Evolutionary conservation across 2,888 invertebrate genomes (phyloP).

Genomic region (Phragmatobia fuliginosa): DNA sequence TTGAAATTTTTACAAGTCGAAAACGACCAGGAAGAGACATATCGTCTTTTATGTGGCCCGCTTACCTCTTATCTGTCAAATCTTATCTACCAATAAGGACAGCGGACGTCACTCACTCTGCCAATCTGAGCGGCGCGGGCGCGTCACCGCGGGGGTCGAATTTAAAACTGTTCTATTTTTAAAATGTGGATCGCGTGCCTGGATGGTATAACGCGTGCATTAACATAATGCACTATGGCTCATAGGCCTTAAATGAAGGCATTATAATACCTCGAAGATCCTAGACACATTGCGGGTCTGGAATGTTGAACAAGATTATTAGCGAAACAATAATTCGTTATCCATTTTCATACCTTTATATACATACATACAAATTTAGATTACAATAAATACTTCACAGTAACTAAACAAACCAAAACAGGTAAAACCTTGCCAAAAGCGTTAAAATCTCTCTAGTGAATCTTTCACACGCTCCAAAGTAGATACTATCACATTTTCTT

Average conservation of each 20-base stretch:
- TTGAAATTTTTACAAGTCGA: slow-evolving; percentile 77
- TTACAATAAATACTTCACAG: background rate
- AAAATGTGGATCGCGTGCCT: slow-evolving; percentile 77
- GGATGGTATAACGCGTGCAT: slow-evolving; percentile 71
- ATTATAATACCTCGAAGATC: slow-evolving; percentile 57
- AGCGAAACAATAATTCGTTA: background rate
- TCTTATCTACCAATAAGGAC: slow-evolving; percentile 86
- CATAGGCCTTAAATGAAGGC: slow-evolving; percentile 70
- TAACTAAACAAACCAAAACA: background rate
- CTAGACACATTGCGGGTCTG: slow-evolving; percentile 43
- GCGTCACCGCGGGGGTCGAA: slow-evolving; percentile 80
- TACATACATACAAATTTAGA: background rate
- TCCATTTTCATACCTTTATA: background rate
- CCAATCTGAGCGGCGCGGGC: slow-evolving; percentile 78
- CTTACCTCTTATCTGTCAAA: slow-evolving; percentile 80
- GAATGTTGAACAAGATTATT: slow-evolving; percentile 34
- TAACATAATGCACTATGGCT: slow-evolving; percentile 69
- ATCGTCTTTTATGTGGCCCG: slow-evolving; percentile 82
- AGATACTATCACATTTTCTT: slow-evolving; percentile 36
- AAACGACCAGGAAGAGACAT: slow-evolving; percentile 76
- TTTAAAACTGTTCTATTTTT: slow-evolving; percentile 76
- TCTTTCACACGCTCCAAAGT: slow-evolving; percentile 44
- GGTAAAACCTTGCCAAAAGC: slow-evolving; percentile 18
- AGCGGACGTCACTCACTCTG: slow-evolving; percentile 85
- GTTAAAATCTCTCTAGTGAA: slow-evolving; percentile 20